These are phyloP conservation scores for Cnemophilus loriae DNA, from an alignment of 2,113 vertebrate species.

Conservation along the genomic window DNA sequence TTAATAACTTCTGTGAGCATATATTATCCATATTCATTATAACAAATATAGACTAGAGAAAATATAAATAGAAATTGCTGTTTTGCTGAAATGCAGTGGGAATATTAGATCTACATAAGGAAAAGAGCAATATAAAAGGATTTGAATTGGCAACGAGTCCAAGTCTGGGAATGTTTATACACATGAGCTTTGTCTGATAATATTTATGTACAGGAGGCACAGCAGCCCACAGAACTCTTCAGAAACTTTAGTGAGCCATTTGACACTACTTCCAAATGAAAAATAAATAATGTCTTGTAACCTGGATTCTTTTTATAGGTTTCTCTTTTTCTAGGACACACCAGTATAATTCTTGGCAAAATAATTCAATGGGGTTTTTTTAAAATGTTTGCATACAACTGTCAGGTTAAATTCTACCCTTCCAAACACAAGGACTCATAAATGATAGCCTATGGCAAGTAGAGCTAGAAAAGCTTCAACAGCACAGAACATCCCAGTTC, in stretches of 20 bases:
- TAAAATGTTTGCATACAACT: not conserved
- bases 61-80: slow-evolving; percentile 52
- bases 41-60: slow-evolving; percentile 52
- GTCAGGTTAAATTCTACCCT: not conserved
- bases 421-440: not conserved
- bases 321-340: not conserved
- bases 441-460: not conserved
- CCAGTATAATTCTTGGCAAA: not conserved
- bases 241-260: not conserved
- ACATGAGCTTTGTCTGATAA: slow-evolving; percentile 26
- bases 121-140: slow-evolving; percentile 50
- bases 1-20: slow-evolving; percentile 42
- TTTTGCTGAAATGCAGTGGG: slow-evolving; percentile 27
- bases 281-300: not conserved
- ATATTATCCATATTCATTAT: slow-evolving; percentile 60
- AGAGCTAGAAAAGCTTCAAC: not conserved
- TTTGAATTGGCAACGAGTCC: slow-evolving; percentile 5
- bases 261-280: not conserved
- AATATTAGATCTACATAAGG: slow-evolving; percentile 48
- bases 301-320: not conserved
- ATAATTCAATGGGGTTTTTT: not conserved
- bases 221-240: not conserved
- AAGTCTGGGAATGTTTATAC: slow-evolving; percentile 38
- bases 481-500: not conserved
- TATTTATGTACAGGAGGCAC: slow-evolving; percentile 17